Evolutionary conservation across 2,797 vertebrate species (phyloP), one percentile per base, ranked within the genome.

Genomic region (Darevskia mixta): DNA sequence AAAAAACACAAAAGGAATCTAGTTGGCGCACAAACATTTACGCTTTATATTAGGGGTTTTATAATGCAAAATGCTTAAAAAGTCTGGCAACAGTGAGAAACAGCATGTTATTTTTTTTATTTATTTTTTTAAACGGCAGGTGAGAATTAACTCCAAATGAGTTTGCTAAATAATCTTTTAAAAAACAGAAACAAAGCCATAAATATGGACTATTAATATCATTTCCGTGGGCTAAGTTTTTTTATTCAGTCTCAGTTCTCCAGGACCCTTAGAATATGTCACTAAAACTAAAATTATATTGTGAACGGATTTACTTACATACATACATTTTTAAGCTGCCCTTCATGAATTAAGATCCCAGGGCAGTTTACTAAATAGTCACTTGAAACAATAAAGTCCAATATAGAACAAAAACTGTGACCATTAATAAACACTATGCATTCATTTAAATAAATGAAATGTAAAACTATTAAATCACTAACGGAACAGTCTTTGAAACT

Each of bases 101-200:
- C 77, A 91, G 83, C 45, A 91, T 76, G 67, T 88, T 5, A 1
- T 41, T 38, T 35, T 5, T 4, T 41, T 38, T 35, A 2, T 4
- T 41, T 90, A 92, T 10, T 94, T 94, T 94, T 92, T 86, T 73
- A 92, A 94, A 95, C 93, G 89, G 11, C 87, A 90, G 41, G 88
- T 45, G 93, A 94, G 93, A 95, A 45, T 7, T 86, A 92, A 93
- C 92, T 95, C 79, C 55, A 91, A 94, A 73, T 87, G 93, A 93
- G 76, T 81, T 89, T 85, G 79, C 79, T 67, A 91, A 86, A 72
- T 76, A 79, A 38, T 49, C 32, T 73, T 72, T 72, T 38, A 73
- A 38, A 18, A 64, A 80, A 88, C 94, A 64, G 25, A 88, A 86
- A 32, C 27, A 38, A 87, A 91, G 38, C 29, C 55, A 41, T 84